phyloP scores from a whole-genome alignment of 1,140 invertebrate species.

The Drosophila saltans region DNA sequence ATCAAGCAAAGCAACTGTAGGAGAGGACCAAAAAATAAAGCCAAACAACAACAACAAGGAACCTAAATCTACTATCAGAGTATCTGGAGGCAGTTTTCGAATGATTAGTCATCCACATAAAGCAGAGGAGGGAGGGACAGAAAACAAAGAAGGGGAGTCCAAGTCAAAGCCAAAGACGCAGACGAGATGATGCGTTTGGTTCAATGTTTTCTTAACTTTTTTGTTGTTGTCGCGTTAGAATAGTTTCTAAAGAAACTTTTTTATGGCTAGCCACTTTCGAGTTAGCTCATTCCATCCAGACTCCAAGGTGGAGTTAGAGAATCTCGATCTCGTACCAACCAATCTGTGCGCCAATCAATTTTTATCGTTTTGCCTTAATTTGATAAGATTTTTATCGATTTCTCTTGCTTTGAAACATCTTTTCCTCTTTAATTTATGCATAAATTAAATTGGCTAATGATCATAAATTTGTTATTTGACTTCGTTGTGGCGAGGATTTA shows the following conservation, averaged over 20 bases:
- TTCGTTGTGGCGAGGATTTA: conserved; percentile 53
- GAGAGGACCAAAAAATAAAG: conserved; percentile 54
- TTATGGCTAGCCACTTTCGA: conserved; percentile 41
- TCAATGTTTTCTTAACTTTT: conserved; percentile 27
- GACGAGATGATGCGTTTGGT: conserved; percentile 15
- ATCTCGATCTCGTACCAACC: conserved; percentile 3
- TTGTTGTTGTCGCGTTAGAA: conserved; percentile 45
- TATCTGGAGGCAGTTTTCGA: conserved; percentile 64
- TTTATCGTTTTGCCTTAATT: conserved; percentile 78
- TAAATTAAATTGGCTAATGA: conserved; percentile 72
- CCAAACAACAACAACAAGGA: conserved; percentile 13
- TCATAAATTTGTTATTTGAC: conserved; percentile 56
- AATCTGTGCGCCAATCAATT: conserved; percentile 59
- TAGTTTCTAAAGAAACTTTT: conserved; percentile 36
- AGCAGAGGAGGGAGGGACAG: conserved; percentile 3
- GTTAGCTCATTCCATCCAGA: conserved; percentile 17
- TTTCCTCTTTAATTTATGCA: conserved; percentile 55
- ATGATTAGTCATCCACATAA: conserved; percentile 72
- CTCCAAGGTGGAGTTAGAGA: conserved; percentile 3
- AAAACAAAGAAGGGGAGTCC: background rate
- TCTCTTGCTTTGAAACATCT: conserved; percentile 50
- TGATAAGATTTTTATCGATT: conserved; percentile 77
- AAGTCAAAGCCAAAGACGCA: conserved; percentile 15
- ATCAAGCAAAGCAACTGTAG: conserved; percentile 57
- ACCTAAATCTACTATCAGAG: background rate